Conservation (phyloP, 2,797 vertebrate genomes). For the Allobates femoralis region DNA sequence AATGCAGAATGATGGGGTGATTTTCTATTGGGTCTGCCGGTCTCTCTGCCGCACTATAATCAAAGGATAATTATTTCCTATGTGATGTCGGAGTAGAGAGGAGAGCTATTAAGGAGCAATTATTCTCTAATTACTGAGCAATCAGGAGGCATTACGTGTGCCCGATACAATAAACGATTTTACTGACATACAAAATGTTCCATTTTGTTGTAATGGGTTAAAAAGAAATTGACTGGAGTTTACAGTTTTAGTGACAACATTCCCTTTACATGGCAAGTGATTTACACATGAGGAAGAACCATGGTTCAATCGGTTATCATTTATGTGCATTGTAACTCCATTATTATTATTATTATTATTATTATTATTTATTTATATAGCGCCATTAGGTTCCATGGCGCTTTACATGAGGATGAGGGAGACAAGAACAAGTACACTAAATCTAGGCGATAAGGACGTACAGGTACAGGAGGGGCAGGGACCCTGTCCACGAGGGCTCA, state of each 20-base stretch:
- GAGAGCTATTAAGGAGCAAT: conserved; percentile 61
- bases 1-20: background rate
- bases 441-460: too few relatives aligned
- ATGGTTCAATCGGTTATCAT: background rate
- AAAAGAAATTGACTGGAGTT: background rate
- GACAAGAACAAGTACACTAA: too few relatives aligned
- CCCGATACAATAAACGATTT: conserved; percentile 51
- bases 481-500: too few relatives aligned
- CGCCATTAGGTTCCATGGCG: too few relatives aligned
- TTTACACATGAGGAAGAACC: background rate
- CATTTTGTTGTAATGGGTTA: background rate
- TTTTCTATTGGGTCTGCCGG: background rate
- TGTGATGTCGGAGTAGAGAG: conserved; percentile 45
- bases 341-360: too few relatives aligned
- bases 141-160: conserved; percentile 58
- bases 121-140: conserved; percentile 62
- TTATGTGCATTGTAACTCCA: too few relatives aligned
- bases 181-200: conserved; percentile 28
- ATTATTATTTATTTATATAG: too few relatives aligned
- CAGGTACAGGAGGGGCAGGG: too few relatives aligned
- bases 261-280: background rate
- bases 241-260: background rate
- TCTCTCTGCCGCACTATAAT: background rate
- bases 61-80: conserved; percentile 42
- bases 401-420: too few relatives aligned